Conservation (phyloP, 2,113 vertebrate genomes). For the Nyctibius bracteatus region DNA sequence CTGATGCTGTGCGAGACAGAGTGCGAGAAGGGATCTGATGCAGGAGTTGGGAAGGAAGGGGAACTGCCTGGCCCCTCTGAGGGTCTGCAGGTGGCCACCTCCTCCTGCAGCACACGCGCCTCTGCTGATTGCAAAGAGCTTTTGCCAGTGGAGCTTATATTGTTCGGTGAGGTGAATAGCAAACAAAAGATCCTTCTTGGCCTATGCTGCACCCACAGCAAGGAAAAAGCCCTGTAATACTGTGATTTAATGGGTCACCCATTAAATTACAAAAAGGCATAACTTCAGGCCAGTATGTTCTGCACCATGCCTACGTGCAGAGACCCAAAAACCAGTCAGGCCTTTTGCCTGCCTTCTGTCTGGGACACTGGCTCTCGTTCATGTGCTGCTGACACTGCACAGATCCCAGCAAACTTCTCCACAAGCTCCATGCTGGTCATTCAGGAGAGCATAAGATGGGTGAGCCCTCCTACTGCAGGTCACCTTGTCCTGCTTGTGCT, state of each 20-base stretch:
- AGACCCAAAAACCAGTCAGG: not conserved
- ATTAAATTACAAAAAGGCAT: not conserved
- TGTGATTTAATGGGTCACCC: fast-evolving
- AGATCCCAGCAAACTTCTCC: not conserved
- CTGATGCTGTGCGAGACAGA: not conserved
- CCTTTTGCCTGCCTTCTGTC: not conserved
- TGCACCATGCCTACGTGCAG: not conserved
- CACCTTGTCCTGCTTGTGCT: not conserved
- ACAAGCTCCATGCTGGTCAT: not conserved
- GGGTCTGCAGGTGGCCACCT: not conserved
- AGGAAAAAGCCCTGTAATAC: not conserved
- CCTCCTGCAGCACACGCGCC: not conserved
- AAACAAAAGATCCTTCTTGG: not conserved
- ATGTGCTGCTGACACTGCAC: not conserved
- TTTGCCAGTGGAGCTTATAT: not conserved
- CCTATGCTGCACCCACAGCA: fast-evolving
- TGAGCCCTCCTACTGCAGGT: not conserved
- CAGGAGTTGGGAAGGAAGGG: no score
- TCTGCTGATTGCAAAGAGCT: not conserved
- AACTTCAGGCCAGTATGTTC: not conserved
- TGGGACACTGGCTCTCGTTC: not conserved
- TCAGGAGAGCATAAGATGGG: not conserved
- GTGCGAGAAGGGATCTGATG: not conserved
- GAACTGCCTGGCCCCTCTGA: fast-evolving
- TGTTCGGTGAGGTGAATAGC: not conserved